Conservation (phyloP, 2,888 invertebrate species). For the Drosophila flavopinicola region DNA sequence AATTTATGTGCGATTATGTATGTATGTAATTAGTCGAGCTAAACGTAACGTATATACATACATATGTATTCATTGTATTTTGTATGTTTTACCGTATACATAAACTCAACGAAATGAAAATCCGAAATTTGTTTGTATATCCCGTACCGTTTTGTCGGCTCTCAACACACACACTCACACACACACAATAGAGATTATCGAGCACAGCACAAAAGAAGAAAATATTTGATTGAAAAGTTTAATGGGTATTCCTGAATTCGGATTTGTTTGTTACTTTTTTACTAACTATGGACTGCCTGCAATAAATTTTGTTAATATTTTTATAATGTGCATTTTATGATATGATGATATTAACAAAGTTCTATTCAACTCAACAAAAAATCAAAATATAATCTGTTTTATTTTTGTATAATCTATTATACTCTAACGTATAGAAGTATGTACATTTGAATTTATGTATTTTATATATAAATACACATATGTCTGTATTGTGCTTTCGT, state of each 20-base stretch:
- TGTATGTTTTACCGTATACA: constrained; percentile 36
- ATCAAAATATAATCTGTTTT: constrained; percentile 79
- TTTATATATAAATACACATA: constrained; percentile 38
- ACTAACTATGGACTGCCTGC: constrained; percentile 83
- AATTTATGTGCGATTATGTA: constrained; percentile 20
- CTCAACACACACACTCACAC: constrained; percentile 8
- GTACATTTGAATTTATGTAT: constrained; percentile 63
- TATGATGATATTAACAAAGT: constrained; percentile 82
- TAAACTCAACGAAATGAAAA: constrained; percentile 41
- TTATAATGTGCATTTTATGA: constrained; percentile 80
- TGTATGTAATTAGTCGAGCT: constrained; percentile 18
- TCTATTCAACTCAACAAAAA: constrained; percentile 81
- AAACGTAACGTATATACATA: constrained; percentile 13
- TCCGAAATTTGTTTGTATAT: constrained; percentile 43
- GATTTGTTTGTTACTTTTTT: constrained; percentile 77
- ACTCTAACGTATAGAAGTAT: constrained; percentile 55
- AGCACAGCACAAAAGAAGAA: constrained; percentile 40
- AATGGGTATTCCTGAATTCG: constrained; percentile 66
- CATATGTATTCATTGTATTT: constrained; percentile 36
- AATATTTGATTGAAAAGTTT: constrained; percentile 46
- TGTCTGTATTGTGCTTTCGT: constrained; percentile 54
- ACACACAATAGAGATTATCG: constrained; percentile 45
- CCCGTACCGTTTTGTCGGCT: constrained; percentile 31
- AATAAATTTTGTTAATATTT: constrained; percentile 83
- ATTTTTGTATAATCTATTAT: constrained; percentile 77